Conservation (phyloP, 2,888 invertebrate genomes). For the Phaedon cochleariae region DNA sequence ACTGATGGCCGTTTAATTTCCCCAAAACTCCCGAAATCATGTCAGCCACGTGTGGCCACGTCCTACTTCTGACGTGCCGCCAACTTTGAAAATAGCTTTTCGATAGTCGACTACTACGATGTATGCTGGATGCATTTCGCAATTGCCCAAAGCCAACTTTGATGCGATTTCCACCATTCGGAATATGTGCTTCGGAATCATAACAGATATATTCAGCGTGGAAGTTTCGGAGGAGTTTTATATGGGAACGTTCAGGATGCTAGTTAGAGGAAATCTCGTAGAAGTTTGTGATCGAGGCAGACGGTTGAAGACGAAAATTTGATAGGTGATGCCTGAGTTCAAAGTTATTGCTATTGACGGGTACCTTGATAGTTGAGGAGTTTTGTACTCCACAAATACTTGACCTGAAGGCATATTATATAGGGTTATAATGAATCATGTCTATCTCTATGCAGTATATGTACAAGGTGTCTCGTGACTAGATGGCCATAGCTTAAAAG, state of each 20-base stretch:
- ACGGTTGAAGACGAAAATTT: neutral
- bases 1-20: neutral
- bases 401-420: too few relatives aligned
- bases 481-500: too few relatives aligned
- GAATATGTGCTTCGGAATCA: neutral
- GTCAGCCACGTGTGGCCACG: neutral
- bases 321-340: neutral
- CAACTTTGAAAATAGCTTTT: neutral
- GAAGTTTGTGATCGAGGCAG: neutral
- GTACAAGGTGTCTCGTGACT: too few relatives aligned
- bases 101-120: neutral
- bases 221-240: neutral
- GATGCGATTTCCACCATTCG: neutral
- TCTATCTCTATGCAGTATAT: too few relatives aligned
- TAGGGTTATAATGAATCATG: too few relatives aligned
- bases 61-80: neutral
- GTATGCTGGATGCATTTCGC: neutral
- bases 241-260: neutral
- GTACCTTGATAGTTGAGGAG: too few relatives aligned
- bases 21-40: neutral
- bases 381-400: too few relatives aligned
- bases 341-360: neutral
- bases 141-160: neutral
- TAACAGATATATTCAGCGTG: neutral
- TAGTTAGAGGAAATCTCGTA: neutral